phyloP scores from a whole-genome alignment of 2,113 vertebrate species.

The Camelus dromedarius region DNA sequence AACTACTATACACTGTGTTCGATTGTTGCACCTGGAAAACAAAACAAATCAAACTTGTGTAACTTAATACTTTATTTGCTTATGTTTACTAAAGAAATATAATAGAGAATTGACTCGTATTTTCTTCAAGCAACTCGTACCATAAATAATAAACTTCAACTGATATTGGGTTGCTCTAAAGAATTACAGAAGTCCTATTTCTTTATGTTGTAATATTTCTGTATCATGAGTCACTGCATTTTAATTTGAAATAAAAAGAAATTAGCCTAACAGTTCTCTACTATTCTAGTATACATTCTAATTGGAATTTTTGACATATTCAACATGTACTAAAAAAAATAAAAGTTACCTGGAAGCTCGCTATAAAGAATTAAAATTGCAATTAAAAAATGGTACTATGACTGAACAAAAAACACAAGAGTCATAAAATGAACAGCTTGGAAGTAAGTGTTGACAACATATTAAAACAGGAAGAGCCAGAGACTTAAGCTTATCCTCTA shows the following conservation, averaged over 20 bases:
- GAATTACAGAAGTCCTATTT: background rate
- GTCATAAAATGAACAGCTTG: background rate
- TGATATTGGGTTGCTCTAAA: slow-evolving; percentile 65
- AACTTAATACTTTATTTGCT: slow-evolving; percentile 51
- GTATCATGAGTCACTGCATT: background rate
- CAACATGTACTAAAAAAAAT: background rate
- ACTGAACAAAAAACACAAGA: background rate
- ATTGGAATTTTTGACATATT: background rate
- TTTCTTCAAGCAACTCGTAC: slow-evolving; percentile 72
- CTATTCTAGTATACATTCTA: background rate
- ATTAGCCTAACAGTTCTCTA: background rate
- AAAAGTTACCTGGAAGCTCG: background rate
- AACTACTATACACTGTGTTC: slow-evolving; percentile 99
- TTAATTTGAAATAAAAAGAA: slow-evolving; percentile 2
- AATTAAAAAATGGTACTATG: background rate
- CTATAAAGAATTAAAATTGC: background rate
- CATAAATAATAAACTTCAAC: slow-evolving; percentile 72
- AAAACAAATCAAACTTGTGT: slow-evolving; percentile 86
- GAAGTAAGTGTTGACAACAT: background rate
- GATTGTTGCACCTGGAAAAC: slow-evolving; percentile 97
- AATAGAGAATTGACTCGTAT: slow-evolving; percentile 56
- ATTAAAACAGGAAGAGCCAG: background rate
- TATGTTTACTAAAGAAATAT: slow-evolving; percentile 64
- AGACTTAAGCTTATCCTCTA: background rate
- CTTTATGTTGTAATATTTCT: slow-evolving; percentile 25